These are phyloP conservation scores for Caenorhabditis sinica DNA, from an alignment of 2,888 invertebrate genomes.

Conservation along the genomic window DNA sequence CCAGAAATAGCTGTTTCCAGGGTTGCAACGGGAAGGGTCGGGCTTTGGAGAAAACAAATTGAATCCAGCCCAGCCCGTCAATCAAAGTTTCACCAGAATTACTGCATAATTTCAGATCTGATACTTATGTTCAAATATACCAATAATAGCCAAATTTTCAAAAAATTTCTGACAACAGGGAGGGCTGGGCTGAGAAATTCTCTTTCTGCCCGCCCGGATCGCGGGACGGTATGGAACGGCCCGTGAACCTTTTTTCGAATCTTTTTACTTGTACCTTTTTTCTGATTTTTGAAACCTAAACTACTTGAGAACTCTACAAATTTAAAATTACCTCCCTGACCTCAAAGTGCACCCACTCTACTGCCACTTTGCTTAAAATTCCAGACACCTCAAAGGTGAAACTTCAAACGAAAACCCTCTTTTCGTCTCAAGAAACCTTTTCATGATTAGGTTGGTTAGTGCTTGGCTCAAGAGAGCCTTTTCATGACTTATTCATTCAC, in stretches of 20 bases:
- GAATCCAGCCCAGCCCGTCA: no score
- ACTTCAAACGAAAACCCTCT: slow-evolving; percentile 29
- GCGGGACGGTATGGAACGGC: no score
- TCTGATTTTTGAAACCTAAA: neutral
- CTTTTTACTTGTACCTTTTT: neutral
- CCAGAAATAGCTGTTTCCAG: no score
- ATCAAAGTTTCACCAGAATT: no score
- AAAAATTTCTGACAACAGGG: no score
- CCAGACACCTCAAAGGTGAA: slow-evolving; percentile 48
- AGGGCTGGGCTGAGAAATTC: no score
- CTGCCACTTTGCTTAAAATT: neutral
- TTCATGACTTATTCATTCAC: slow-evolving; percentile 52
- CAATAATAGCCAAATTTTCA: no score
- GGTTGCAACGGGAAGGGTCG: no score
- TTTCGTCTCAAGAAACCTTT: slow-evolving; percentile 7
- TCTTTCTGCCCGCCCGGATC: neutral
- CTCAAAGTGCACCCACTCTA: neutral
- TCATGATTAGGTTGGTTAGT: slow-evolving; percentile 44
- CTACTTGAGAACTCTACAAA: neutral
- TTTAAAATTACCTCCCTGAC: neutral
- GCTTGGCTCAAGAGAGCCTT: neutral
- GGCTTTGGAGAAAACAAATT: no score
- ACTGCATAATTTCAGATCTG: no score
- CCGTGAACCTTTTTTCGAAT: neutral
- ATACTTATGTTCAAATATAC: no score